Evolutionary conservation across 2,888 invertebrate genomes (phyloP), one percentile per base, ranked within the genome.

Genomic region (Schizotus pectinicornis): DNA sequence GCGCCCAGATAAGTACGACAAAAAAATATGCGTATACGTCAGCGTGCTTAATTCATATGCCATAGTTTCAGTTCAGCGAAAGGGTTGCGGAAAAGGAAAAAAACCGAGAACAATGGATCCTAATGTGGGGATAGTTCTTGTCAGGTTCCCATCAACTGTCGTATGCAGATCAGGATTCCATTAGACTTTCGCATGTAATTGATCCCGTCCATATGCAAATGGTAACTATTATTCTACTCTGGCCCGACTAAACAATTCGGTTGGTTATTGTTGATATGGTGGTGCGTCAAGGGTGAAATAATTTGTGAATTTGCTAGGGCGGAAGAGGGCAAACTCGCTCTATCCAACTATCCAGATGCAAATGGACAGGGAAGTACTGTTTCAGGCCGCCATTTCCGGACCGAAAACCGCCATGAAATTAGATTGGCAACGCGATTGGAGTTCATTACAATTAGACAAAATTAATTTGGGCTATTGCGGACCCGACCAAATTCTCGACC

Each of bases 141-240:
- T 62, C 65, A 58, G 45, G 35, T 57, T 62, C 61, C 59, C 64
- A 64, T 65, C 65, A 64, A 50, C 56, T 45, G 49, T 45, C 48
- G 41, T 63, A 67, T 67, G 67, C 65, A 67, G 64, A 65, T 65
- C 63, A 61, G 31, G 37, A 36, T 59, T 54, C 59, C 61, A 56
- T 60, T 64, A 63, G 57, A 59, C 48, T 51, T 59, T 59, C 57
- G 33, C 49, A 33, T 55, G 67, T 66, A 67, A 67, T 65, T 66
- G 67, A 67, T 67, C 65, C 53, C 56, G 59, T 36, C 13, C 49
- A 39, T 56, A 56, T 60, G 60, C 60, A 56, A 61, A 56, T 56
- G 35, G 35, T 47, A 47, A 42, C 32, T 42, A 42, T 42, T 42
- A 42, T 42, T 42, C 42, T 7, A 11, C 31, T 30, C 32, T 31